Conservation (phyloP, 2,888 invertebrate genomes). For the Mystacides longicornis region DNA sequence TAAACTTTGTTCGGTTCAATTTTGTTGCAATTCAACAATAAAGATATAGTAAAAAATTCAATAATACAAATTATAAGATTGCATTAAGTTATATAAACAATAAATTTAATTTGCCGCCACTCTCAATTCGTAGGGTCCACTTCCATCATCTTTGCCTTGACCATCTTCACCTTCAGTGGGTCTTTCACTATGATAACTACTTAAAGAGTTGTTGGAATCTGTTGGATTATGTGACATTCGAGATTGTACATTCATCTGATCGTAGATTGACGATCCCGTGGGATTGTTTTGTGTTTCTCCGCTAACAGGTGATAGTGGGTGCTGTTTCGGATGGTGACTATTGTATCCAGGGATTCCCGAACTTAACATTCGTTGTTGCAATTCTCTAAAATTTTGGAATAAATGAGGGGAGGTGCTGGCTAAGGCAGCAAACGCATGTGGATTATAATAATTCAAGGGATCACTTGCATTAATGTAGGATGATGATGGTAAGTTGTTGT, state of each 20-base stretch:
- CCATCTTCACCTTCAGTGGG: constrained; percentile 5
- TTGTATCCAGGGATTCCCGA: constrained; percentile 12
- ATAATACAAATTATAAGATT: too few relatives aligned
- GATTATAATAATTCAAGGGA: constrained; percentile 8
- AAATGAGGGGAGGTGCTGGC: constrained; percentile 15
- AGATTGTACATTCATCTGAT: constrained; percentile 14
- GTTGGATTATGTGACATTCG: constrained; percentile 15
- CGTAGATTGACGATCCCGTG: constrained; percentile 15
- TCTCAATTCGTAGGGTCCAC: constrained; percentile 18
- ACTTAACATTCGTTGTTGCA: constrained; percentile 20
- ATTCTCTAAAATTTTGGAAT: constrained; percentile 17
- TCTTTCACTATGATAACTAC: not conserved
- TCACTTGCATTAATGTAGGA: constrained; percentile 4
- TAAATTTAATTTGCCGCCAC: constrained; percentile 17
- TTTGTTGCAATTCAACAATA: too few relatives aligned
- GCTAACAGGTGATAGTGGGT: constrained; percentile 13
- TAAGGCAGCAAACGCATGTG: constrained; percentile 15
- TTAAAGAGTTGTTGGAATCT: not conserved
- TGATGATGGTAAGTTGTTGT: constrained; percentile 14
- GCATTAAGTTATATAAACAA: too few relatives aligned
- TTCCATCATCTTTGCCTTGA: constrained; percentile 9
- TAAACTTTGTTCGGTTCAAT: too few relatives aligned
- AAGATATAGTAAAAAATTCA: too few relatives aligned
- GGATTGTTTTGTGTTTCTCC: constrained; percentile 16
- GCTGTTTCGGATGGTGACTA: not conserved